Evolutionary conservation across 1,140 invertebrate genomes (phyloP), one percentile per base, ranked within the genome.

Genomic region (Brachionus koreanus): DNA sequence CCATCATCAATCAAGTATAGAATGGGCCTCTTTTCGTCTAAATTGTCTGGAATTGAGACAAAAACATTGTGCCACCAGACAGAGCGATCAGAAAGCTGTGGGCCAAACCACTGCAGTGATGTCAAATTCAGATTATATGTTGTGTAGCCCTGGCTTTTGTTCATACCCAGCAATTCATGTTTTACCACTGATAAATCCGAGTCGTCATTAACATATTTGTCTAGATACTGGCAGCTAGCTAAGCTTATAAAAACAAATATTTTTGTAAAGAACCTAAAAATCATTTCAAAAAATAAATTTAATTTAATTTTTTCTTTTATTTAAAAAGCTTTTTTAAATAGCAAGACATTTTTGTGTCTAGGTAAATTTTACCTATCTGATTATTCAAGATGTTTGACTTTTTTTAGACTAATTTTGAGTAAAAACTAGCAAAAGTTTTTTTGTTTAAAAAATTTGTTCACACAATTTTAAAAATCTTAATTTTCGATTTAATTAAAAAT

Each of bases 1-100:
- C 85, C 85, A 12, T 85, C 85, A 43, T 86, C 85, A 25, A 86
- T 86, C 46, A 85, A 84, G 19, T 86, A 76, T 23, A 85, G 84
- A 4, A 83, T 85, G 5, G 85, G 82, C 7, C 85, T 82, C 0
- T 67, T 33, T 37, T 84, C 29, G 1, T 43, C 82, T 0, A 86
- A 49, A 25, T 84, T 84, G 43, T 85, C 84, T 1, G 86, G 86
- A 0, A 87, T 83, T 0, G 84, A 84, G 7, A 87, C 82, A 5
- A 49, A 82, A 49, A 87, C 19, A 79, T 85, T 84, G 65, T 87
- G 86, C 84, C 84, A 87, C 86, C 86, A 87, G 9, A 86, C 82
- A 5, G 86, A 85, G 13, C 83, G 84, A 61, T 83, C 83, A 9
- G 82, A 37, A n/a, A 81, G 23, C 23, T 5, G 23, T 29, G 84